Evolutionary conservation across 92 coral and sea anemone species (phyloP), one percentile per base, ranked within the genome.

Genomic region (Hydrozoanthus gracilis): DNA sequence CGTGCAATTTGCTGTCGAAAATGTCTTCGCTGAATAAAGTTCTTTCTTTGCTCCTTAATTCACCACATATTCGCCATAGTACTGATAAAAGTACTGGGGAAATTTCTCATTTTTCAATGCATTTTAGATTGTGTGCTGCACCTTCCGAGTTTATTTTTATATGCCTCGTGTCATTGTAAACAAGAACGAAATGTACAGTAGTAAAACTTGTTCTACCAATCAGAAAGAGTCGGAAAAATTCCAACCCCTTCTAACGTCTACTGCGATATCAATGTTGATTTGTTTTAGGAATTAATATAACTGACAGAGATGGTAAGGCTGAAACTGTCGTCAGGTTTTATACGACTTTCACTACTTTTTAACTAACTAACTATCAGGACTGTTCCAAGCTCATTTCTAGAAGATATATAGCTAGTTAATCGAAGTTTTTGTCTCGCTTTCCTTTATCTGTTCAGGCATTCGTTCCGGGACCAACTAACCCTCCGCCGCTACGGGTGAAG

Each of bases 401-500:
- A 8, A 27, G 10, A 27, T 20, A 11, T 7, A 27, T 27, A 17
- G 39, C 39, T 9, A 4, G 44, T 6, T n/a, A 3, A 8, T 66
- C 11, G 2, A 66, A 17, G 17, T 44, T 20, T 66, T 65, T 27
- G 8, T 35, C 39, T 27, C 12, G 9, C 11, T 68, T 7, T 68
- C 3, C 44, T 4, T 17, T 68, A 27, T 54, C 65, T 20, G 16
- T 27, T 16, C 66, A 76, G 82, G 82, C 66, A 7, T 76, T 39
- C 62, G 48, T 52, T 13, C 13, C 49, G 27, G 82, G 82, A 76
- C 8, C 14, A 1, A 20, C 51, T 15, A 51, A 73, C 3, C 35
- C 47, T 12, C 14, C 61, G 47, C 27, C 73, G 6, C 84, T 64
- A 8, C 15, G 75, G 4, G 71, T 76, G 7, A 91, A 91, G 47